Evolutionary conservation across 2,888 invertebrate genomes (phyloP), one percentile per base, ranked within the genome.

Genomic region (Congeria kusceri): DNA sequence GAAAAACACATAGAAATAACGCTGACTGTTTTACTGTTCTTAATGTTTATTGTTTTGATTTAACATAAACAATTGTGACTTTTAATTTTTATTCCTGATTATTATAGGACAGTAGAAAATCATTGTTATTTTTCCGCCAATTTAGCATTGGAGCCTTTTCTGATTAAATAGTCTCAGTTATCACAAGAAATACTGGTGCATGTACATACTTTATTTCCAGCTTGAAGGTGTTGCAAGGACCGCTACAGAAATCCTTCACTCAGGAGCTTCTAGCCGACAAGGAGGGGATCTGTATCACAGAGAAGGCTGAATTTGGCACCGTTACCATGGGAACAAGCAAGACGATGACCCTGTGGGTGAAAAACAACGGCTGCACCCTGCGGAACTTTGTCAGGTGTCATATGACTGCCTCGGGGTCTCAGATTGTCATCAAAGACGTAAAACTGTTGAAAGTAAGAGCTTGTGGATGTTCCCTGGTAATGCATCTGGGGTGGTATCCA

Each of bases 221-320:
- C 57, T 63, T 80, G 13, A 79, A 79, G 49, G 59, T 84, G 11
- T 69, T 85, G 32, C 64, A 78, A 32, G 81, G 85, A 18, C 85
- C 84, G 15, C 69, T 80, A 13, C 80, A 75, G 44, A 74, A 73
- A 46, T 80, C 82, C 3, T 85, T 87, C 66, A 77, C 86, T 15
- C 61, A 84, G 20, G 84, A 86, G 25, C 71, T 88, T 13, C 72
- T 79, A 1, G 70, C 83, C 32, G 78, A 87, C 57, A 88, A 88
- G 61, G 77, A 86, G 65, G 86, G 86, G 23, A 82, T 88, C 20
- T 58, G 44, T 49, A 75, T 88, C n/a, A 72, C 82, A 20, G 61
- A 70, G 58, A 73, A 83, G 56, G 73, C 82, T 32, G 80, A 86
- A 58, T 85, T 86, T 72, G 85, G 84, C 23, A 32, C 70, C 18